Conservation (phyloP, 1,140 invertebrate species). For the Cheumatopsyche charites region DNA sequence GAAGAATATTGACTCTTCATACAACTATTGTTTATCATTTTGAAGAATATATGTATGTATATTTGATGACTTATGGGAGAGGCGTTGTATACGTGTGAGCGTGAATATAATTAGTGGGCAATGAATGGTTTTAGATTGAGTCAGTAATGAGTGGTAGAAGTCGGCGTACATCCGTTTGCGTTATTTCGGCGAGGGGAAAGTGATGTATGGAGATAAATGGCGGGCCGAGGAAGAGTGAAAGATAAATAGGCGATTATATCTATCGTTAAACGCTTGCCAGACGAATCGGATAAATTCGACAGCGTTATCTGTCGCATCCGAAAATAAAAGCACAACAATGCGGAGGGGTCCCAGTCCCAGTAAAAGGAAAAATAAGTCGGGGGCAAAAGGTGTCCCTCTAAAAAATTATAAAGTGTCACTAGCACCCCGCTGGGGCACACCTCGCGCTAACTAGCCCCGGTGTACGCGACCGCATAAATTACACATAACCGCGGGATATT, state of each 20-base stretch:
- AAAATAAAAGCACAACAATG: no score
- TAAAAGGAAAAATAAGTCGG: background rate
- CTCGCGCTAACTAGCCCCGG: conserved; percentile 11
- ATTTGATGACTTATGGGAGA: no score
- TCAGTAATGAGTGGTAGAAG: conserved; percentile 3
- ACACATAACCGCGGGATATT: background rate
- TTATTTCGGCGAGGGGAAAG: conserved; percentile 2
- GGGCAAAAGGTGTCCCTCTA: background rate
- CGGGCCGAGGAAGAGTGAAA: conserved; percentile 23
- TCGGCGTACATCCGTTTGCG: background rate
- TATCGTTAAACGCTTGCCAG: conserved; percentile 29
- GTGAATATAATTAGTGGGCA: conserved; percentile 6
- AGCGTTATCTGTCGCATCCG: background rate
- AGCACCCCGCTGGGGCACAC: background rate
- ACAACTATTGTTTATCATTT: no score
- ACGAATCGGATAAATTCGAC: conserved; percentile 22
- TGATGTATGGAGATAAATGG: conserved; percentile 34
- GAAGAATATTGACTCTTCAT: no score
- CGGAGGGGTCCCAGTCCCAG: no score
- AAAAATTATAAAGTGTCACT: conserved; percentile 25
- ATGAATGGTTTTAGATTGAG: conserved; percentile 7
- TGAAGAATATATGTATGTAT: no score
- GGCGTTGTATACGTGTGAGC: no score
- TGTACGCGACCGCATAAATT: conserved; percentile 11
- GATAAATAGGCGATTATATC: conserved; percentile 38